Evolutionary conservation across 2,888 invertebrate species (phyloP).

Genomic region (Melikaiella ostensackeni): DNA sequence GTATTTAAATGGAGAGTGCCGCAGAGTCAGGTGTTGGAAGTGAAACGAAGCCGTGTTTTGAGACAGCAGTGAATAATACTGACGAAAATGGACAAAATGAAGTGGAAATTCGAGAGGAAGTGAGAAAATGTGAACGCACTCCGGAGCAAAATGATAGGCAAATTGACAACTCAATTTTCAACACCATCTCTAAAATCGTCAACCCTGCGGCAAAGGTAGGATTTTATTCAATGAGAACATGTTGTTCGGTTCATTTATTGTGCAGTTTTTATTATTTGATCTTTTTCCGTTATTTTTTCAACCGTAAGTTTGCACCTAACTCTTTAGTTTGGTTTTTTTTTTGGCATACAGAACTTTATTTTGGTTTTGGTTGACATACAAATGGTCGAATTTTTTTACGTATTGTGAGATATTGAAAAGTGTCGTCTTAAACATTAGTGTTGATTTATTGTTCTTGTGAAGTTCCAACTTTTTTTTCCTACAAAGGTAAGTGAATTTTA

Average conservation of each 20-base stretch:
- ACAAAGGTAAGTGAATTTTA: too few relatives aligned
- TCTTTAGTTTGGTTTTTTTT: too few relatives aligned
- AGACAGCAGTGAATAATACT: neutral
- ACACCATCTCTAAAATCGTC: slow-evolving; percentile 75
- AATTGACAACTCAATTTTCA: slow-evolving; percentile 74
- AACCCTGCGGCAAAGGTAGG: slow-evolving; percentile 72
- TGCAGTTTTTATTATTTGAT: neutral
- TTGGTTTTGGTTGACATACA: too few relatives aligned
- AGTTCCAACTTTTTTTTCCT: too few relatives aligned
- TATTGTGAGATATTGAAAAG: too few relatives aligned
- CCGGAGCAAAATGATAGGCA: slow-evolving; percentile 65
- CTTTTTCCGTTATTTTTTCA: neutral
- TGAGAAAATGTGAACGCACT: slow-evolving; percentile 59
- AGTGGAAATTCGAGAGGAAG: slow-evolving; percentile 46
- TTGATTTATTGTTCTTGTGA: too few relatives aligned
- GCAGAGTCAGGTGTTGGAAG: slow-evolving; percentile 32
- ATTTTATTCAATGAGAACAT: slow-evolving; percentile 18
- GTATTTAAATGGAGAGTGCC: slow-evolving; percentile 24
- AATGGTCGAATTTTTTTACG: too few relatives aligned
- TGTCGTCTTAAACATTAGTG: too few relatives aligned
- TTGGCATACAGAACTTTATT: too few relatives aligned
- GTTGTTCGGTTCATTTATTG: neutral
- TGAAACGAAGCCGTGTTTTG: neutral
- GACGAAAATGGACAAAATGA: slow-evolving; percentile 51
- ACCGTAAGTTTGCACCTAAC: too few relatives aligned